These are phyloP conservation scores for Falco concolor DNA, from an alignment of 2,797 vertebrate species.

Conservation along the genomic window DNA sequence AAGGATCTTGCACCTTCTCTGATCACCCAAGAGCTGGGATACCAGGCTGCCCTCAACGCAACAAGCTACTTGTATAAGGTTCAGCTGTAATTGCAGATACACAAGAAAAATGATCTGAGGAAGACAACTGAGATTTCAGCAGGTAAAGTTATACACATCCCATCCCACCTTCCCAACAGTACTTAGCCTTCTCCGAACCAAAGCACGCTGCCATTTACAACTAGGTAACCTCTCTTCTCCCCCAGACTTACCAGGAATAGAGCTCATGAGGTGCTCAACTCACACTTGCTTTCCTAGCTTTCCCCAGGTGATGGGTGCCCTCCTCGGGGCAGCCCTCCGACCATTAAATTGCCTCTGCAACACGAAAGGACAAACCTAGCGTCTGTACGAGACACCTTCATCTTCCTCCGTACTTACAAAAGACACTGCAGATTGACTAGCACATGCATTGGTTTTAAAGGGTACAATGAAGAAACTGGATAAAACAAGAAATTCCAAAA, in stretches of 20 bases:
- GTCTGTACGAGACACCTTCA: background rate
- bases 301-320: background rate
- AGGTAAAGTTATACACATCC: background rate
- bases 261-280: background rate
- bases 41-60: background rate
- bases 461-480: background rate
- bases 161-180: background rate
- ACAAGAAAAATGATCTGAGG: background rate
- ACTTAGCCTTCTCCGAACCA: background rate
- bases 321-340: background rate
- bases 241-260: background rate
- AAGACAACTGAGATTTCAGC: background rate
- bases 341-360: background rate
- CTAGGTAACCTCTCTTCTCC: background rate
- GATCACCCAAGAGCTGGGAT: background rate
- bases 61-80: background rate
- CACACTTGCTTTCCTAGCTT: background rate
- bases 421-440: background rate
- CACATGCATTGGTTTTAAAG: fast-evolving
- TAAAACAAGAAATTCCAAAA: background rate
- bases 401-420: background rate
- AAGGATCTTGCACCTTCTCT: background rate
- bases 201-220: background rate
- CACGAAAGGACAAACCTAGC: background rate
- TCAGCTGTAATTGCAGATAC: background rate